Base-by-base conservation (phyloP, 2,888 invertebrate genomes). In the Chelonus formosanus region DNA sequence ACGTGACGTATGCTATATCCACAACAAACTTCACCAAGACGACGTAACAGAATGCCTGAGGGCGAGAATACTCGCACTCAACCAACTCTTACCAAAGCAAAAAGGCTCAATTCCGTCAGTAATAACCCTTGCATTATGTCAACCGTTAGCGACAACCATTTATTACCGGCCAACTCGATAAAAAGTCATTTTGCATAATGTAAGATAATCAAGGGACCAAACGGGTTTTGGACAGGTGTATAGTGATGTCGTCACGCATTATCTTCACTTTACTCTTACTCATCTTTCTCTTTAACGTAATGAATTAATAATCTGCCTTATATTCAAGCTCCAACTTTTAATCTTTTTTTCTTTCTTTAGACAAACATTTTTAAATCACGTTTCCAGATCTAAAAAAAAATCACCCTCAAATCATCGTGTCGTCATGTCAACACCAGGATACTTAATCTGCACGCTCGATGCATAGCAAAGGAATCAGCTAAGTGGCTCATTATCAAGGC, bases 81-180 rank as follows among this genome's bases (percentile, higher is more conserved):
- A 57, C 43, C n/a, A 32, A n/a, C 32, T 59, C 70, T 67, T 68
- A 53, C 70, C 68, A 68, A 74, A 73, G 73, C 67, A 75, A 77
- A 79, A 78, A 76, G 75, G 72, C 76, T 78, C 76, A 76, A 79
- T 80, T 78, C 73, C 67, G 53, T 56, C 56, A 66, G 76, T 82
- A 81, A 83, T 81, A 77, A 76, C 75, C 76, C 74, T 73, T 76
- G 78, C 76, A 82, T 83, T 82, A 82, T 83, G 82, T 83, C 83
- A 83, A 83, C 82, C 80, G 76, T 78, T 75, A 75, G 71, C 75
- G 80, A 80, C 82, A 83, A 79, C 82, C 82, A 76, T 81, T 82
- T 80, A 83, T 83, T 83, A 83, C 71, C 67, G 70, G 68, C 65
- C 68, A 67, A 71, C 35, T 57, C 73, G 75, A 78, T 75, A 76